Percentiles rank a stretch among this genome's conserved stretches.
phyloP scores from a whole-genome alignment of 2,797 vertebrate species.

The Sebastes diaconus region DNA sequence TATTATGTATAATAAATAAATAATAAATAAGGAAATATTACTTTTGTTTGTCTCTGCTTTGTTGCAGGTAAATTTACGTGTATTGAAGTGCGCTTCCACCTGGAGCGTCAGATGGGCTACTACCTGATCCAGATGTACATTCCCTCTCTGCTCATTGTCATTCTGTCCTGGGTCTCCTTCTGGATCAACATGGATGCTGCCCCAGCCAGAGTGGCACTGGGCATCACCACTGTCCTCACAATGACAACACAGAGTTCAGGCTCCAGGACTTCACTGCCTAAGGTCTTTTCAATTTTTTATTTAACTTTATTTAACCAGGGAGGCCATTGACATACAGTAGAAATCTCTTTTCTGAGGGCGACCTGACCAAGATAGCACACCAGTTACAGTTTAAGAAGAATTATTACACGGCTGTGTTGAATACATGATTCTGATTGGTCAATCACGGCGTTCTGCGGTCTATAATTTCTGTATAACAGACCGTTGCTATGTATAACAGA shows the following conservation, averaged over 20 bases:
- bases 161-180: constrained; percentile 96
- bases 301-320: neutral
- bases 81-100: constrained; percentile 95
- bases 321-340: neutral
- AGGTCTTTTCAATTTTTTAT: constrained; percentile 71
- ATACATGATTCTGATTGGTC: no score
- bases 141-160: constrained; percentile 95
- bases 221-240: constrained; percentile 96
- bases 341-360: no score
- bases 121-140: constrained; percentile 99
- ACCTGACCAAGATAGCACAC: no score
- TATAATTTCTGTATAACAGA: no score
- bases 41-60: neutral
- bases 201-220: constrained; percentile 93
- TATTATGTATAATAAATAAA: neutral
- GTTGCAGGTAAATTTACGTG: constrained; percentile 93
- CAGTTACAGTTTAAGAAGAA: no score
- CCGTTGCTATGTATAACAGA: no score
- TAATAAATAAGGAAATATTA: neutral
- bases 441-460: no score
- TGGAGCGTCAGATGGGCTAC: constrained; percentile 98
- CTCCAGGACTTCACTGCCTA: constrained; percentile 94
- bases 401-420: no score
- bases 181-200: constrained; percentile 99
- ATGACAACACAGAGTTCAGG: constrained; percentile 99